A percentile compares a stretch with the other conserved stretches of the same genome.
These are phyloP conservation scores for Crotophaga sulcirostris DNA, from an alignment of 2,113 vertebrate species.

Conservation along the genomic window DNA sequence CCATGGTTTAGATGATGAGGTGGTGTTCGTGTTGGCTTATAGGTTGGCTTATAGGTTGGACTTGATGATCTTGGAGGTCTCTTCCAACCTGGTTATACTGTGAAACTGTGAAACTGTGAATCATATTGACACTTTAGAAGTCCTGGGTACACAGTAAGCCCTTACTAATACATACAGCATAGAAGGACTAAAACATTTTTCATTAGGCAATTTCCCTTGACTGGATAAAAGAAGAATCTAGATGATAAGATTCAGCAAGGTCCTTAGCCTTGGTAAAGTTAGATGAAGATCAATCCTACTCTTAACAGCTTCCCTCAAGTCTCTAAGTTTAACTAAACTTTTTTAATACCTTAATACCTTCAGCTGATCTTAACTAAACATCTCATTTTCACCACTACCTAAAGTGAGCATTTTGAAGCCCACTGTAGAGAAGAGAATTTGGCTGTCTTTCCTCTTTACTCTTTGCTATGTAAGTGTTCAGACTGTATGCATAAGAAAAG, in stretches of 20 bases:
- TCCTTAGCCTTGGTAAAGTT: neutral
- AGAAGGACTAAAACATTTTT: neutral
- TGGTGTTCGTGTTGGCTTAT: no score
- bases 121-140: neutral
- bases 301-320: neutral
- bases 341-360: neutral
- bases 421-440: neutral
- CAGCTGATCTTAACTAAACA: neutral
- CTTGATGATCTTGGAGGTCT: no score
- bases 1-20: no score
- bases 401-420: neutral
- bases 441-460: neutral
- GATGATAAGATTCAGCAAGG: neutral
- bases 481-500: neutral
- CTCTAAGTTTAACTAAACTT: neutral
- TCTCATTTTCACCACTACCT: neutral
- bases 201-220: neutral
- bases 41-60: no score
- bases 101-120: no score
- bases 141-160: neutral
- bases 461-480: neutral
- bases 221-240: neutral
- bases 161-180: neutral
- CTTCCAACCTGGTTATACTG: no score
- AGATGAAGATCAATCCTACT: neutral